Base-by-base conservation (phyloP, 2,888 invertebrate species). In the Agrypnus murinus region DNA sequence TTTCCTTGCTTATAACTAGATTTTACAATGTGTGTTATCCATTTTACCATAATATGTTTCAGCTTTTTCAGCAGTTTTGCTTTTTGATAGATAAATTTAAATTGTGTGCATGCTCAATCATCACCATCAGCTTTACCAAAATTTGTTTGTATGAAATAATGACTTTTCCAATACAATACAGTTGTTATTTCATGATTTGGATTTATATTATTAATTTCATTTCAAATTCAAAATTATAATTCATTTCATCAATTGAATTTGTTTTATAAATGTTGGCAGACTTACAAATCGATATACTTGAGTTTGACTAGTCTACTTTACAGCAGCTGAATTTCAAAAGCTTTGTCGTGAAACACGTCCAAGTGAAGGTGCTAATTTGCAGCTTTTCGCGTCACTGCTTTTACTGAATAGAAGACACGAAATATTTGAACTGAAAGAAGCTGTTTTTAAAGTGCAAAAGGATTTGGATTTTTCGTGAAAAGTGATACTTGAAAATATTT, bases 361-460 rank as follows among this genome's bases (percentile, higher is more conserved):
- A n/a, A 25, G 17, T n/a, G 2, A 45, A 45, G 14, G 25, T 48
- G 48, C 25, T 48, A 48, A 48, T 48, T 48, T 48, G 48, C 48
- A 25, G 25, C 48, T 25, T 48, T 4, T 48, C 25, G 25, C 25
- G 7, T 31, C 48, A 6, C 6, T 48, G 25, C 25, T n/a, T 48
- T 31, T 0, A n/a, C 48, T 25, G 46, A 46, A 46, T 15, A 9
- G 19, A 46, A 46, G 7, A 10, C n/a, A 14, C n/a, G n/a, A 25
- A n/a, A 31, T n/a, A 19, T n/a, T 19, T 15, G 15, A 19, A 19
- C 12, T 19, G 17, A 46, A 46, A 19, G 5, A 25, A 25, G 25
- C 3, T 25, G 5, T 25, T 25, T 46, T 46, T 46, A 40, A 12
- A 40, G 38, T 12, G 38, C 25, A 25, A 40, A 4, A 12, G 38